A percentile compares a stretch with the other conserved stretches of the same genome.
Evolutionary conservation across 2,888 invertebrate genomes (phyloP).

Genomic region (Drymonia ruficornis): DNA sequence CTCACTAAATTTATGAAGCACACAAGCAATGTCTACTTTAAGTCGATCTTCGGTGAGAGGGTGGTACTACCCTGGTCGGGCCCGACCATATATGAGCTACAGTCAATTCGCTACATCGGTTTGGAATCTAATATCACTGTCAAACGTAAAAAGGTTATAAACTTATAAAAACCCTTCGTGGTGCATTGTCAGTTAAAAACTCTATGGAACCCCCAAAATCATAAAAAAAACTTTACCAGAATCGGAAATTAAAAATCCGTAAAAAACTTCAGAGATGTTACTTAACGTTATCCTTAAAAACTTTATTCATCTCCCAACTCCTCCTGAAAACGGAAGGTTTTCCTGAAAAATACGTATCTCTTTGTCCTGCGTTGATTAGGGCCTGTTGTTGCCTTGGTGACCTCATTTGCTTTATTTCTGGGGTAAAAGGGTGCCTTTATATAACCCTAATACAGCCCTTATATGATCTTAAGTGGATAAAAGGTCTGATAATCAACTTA

Average conservation of each 20-base stretch:
- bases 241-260: background rate
- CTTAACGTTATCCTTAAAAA: slow-evolving; percentile 11
- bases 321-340: slow-evolving; percentile 28
- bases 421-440: background rate
- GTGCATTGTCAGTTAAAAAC: background rate
- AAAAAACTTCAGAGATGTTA: background rate
- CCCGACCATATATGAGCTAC: too few relatives aligned
- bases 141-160: too few relatives aligned
- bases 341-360: slow-evolving; percentile 30
- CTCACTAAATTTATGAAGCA: too few relatives aligned
- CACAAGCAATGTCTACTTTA: too few relatives aligned
- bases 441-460: background rate
- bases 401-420: background rate
- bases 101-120: too few relatives aligned
- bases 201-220: background rate
- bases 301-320: slow-evolving; percentile 26
- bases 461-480: background rate
- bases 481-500: background rate
- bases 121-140: too few relatives aligned
- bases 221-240: background rate
- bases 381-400: slow-evolving; percentile 12
- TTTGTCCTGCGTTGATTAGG: slow-evolving; percentile 28
- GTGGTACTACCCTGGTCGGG: too few relatives aligned
- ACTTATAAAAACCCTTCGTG: too few relatives aligned
- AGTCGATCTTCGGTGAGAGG: too few relatives aligned